Percentiles rank a stretch among this genome's conserved stretches.
Evolutionary conservation across 2,888 invertebrate species (phyloP).

Genomic region (Pollenia labialis): DNA sequence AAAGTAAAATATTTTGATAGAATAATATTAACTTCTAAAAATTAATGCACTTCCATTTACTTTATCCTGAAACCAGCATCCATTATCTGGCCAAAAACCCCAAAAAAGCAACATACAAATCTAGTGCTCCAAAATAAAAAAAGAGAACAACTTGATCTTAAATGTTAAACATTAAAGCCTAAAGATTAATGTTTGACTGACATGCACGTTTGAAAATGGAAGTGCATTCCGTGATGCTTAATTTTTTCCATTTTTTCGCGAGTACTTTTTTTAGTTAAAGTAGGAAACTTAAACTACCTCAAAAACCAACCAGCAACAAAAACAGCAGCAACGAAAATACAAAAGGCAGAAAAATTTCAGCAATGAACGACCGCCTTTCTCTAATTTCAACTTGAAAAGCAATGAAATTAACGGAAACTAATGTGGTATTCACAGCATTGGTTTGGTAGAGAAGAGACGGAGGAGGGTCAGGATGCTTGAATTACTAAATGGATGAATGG

Average conservation of each 20-base stretch:
- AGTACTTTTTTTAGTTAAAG: conserved; percentile 39
- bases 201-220: conserved; percentile 68
- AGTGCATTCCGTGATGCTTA: conserved; percentile 57
- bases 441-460: not conserved
- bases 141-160: conserved; percentile 47
- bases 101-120: not conserved
- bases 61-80: conserved; percentile 38
- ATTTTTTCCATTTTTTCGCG: conserved; percentile 24
- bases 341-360: conserved; percentile 42
- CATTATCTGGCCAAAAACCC: conserved; percentile 17
- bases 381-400: conserved; percentile 65
- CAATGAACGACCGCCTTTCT: conserved; percentile 50
- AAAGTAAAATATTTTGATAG: conserved; percentile 3
- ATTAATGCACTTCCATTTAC: conserved; percentile 53
- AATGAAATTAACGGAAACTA: conserved; percentile 72
- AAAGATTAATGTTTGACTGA: conserved; percentile 70
- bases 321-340: not conserved
- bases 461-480: not conserved
- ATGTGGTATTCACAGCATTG: conserved; percentile 59
- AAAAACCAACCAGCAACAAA: conserved; percentile 42
- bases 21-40: conserved; percentile 55
- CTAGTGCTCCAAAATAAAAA: not conserved
- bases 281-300: conserved; percentile 54
- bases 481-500: conserved; percentile 53
- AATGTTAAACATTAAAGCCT: conserved; percentile 64